Percentiles rank a stretch among this genome's conserved stretches.
Evolutionary conservation across 2,113 vertebrate genomes (phyloP).

Genomic region (Cercopithecus mona): DNA sequence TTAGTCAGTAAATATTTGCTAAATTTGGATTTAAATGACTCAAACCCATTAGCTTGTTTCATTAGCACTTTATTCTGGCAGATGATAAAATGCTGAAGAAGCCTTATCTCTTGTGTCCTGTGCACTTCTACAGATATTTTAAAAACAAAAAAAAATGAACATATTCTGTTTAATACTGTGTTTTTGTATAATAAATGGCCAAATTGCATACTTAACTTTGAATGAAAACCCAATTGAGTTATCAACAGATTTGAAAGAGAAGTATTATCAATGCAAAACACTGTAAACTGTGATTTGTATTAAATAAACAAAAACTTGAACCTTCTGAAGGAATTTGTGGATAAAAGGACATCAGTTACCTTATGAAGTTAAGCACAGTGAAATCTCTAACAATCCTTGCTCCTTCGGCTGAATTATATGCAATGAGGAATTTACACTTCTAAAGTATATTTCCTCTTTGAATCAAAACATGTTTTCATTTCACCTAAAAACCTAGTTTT

Average conservation of each 20-base stretch:
- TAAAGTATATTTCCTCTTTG: neutral
- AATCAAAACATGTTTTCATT: neutral
- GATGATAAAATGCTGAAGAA: neutral
- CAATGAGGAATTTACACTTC: neutral
- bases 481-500: conserved; percentile 43
- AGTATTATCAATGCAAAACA: neutral
- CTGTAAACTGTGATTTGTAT: neutral
- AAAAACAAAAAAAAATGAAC: conserved; percentile 31
- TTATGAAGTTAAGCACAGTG: neutral
- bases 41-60: neutral
- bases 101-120: neutral
- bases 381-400: neutral
- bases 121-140: neutral
- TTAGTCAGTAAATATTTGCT: conserved; percentile 10
- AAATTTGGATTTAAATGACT: conserved; percentile 8
- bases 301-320: conserved; percentile 46
- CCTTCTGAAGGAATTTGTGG: neutral
- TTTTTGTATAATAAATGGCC: neutral
- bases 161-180: neutral
- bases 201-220: conserved; percentile 36
- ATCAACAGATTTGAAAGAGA: neutral
- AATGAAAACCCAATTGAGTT: conserved; percentile 20
- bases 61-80: conserved; percentile 29
- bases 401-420: neutral
- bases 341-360: neutral